Evolutionary conservation across 53 echinoderm and acorn worm genomes (phyloP).

Genomic region (Holothuria scabra): DNA sequence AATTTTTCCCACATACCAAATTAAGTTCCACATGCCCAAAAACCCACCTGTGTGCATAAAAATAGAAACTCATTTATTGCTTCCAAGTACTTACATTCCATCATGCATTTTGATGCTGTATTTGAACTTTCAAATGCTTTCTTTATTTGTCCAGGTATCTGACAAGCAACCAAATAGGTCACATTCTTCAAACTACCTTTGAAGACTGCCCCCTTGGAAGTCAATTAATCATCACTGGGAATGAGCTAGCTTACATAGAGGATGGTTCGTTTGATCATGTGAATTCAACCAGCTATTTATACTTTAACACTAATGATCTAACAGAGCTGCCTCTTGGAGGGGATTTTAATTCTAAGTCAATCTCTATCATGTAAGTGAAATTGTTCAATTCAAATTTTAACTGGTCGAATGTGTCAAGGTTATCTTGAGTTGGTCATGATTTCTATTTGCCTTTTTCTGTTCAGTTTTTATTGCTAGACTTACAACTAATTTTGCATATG

Average conservation of each 20-base stretch:
- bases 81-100: no score
- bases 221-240: slow-evolving; percentile 38
- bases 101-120: no score
- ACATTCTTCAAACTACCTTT: slow-evolving; percentile 74
- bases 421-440: background rate
- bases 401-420: background rate
- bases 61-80: no score
- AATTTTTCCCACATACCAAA: no score
- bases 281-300: slow-evolving; percentile 2
- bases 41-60: no score
- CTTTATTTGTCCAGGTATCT: slow-evolving; percentile 47
- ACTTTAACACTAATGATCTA: slow-evolving; percentile 74
- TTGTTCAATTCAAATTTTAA: background rate
- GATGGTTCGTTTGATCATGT: slow-evolving; percentile 83
- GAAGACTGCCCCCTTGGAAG: slow-evolving; percentile 79
- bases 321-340: slow-evolving; percentile 70
- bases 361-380: slow-evolving; percentile 62
- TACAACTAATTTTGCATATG: no score
- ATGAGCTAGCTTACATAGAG: slow-evolving; percentile 95
- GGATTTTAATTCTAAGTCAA: slow-evolving; percentile 54
- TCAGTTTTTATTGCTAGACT: background rate
- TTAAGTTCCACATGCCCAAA: no score
- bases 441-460: background rate
- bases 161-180: slow-evolving; percentile 71
- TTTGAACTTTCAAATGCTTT: no score